Evolutionary conservation across 2,797 vertebrate genomes (phyloP).

Genomic region (Paguma larvata): DNA sequence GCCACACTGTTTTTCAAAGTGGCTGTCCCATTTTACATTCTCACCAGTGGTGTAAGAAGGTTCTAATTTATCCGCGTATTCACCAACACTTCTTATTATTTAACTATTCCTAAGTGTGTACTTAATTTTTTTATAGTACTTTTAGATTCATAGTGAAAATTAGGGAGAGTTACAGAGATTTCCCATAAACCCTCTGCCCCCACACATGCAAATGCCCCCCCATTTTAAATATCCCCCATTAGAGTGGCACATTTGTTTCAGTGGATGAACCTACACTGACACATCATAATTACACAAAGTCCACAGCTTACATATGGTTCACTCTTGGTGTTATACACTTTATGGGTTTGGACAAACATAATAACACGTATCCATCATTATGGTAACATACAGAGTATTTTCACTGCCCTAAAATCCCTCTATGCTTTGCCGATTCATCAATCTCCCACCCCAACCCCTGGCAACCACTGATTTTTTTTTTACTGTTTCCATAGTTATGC

Average conservation of each 20-base stretch:
- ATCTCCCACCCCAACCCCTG: background rate
- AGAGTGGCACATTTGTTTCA: background rate
- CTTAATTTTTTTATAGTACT: background rate
- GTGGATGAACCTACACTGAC: background rate
- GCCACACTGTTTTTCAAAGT: background rate
- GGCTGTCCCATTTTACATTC: background rate
- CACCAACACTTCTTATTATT: background rate
- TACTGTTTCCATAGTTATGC: background rate
- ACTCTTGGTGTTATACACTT: background rate
- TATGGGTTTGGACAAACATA: background rate
- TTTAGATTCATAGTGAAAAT: background rate
- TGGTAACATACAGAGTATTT: background rate
- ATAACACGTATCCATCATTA: background rate
- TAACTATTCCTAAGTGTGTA: background rate
- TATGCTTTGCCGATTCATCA: background rate
- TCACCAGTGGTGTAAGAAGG: background rate
- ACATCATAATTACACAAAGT: background rate
- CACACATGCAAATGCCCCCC: background rate
- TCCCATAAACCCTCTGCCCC: background rate
- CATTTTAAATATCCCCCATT: background rate
- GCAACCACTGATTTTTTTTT: background rate
- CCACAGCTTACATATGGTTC: background rate
- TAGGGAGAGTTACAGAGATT: background rate
- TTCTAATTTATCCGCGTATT: background rate
- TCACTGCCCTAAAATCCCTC: background rate